A percentile compares a stretch with the other conserved stretches of the same genome.
These are phyloP conservation scores for Vanessa atalanta DNA, from an alignment of 1,140 invertebrate species.

Conservation along the genomic window DNA sequence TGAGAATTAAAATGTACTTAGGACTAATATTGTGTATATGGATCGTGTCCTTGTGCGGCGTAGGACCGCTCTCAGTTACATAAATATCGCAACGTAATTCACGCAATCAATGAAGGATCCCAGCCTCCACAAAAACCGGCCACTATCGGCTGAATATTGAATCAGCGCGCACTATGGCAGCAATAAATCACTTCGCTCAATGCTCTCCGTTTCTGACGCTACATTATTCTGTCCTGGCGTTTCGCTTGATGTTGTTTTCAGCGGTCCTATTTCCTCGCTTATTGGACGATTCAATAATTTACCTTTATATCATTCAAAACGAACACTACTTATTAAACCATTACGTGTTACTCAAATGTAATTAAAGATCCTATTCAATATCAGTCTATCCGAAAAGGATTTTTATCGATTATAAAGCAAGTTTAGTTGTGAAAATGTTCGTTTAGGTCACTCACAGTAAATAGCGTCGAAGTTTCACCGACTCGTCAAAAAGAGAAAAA, in stretches of 20 bases:
- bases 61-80: background rate
- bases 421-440: too few species aligned
- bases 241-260: background rate
- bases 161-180: constrained; percentile 1
- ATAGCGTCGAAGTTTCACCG: background rate
- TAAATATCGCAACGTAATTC: constrained; percentile 6
- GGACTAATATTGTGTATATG: background rate
- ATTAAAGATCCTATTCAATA: too few species aligned
- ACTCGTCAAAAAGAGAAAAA: constrained; percentile 1
- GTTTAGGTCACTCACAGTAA: too few species aligned
- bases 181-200: constrained; percentile 6
- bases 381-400: too few species aligned
- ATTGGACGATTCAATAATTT: background rate
- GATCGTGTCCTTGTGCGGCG: background rate
- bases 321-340: background rate
- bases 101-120: constrained; percentile 3
- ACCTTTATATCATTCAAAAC: background rate
- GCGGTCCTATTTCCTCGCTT: background rate
- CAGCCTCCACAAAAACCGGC: constrained; percentile 5
- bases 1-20: background rate
- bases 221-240: constrained; percentile 8
- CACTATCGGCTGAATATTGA: constrained; percentile 11
- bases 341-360: background rate
- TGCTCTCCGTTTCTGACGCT: constrained; percentile 7
- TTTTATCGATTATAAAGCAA: too few species aligned